Evolutionary conservation across 2,888 invertebrate genomes (phyloP), one percentile per base, ranked within the genome.

Genomic region (Nudaria mundana): DNA sequence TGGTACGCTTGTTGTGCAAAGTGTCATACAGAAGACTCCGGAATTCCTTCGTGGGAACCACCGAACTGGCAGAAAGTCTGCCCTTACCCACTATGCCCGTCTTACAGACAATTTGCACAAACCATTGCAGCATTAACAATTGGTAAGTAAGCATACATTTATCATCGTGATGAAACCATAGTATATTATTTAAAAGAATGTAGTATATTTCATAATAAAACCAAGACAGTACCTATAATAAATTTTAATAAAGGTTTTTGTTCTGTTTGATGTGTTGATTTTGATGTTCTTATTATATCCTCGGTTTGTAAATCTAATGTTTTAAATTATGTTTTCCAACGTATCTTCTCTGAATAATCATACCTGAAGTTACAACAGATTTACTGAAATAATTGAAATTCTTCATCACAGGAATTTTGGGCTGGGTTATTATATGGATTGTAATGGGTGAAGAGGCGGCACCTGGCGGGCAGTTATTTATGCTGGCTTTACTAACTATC

Each of bases 51-150:
- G 11, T 96, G 96, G 96, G 94, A 95, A 72, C 96, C 96, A 10
- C 90, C 92, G 0, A 88, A 93, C 57, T 96, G 95, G 95, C 92
- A 93, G 63, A 93, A 92, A 75, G 75, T 95, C 64, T 96, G 95
- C 73, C 96, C 96, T 0, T 94, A 94, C 65, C 96, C 96, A 12
- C 91, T 96, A 71, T 97, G 96, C 67, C 96, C 96, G 14, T 93
- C 95, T 0, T 95, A 94, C 79, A 90, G 96, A 52, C 94, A 95
- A 70, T 93, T 95, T 70, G 94, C 95, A n/a, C 91, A 96, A 61
- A 90, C 94, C 11, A 48, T 95, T 47, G 92, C 94, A 35, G 89
- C 96, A 37, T 86, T 94, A 52, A 74, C 95, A 35, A 92, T 96
- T 67, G 94, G 92, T 92, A 69, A 86, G 76, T 52, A 8, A 25